phyloP scores from a whole-genome alignment of 2,888 invertebrate species.

The Dasysyrphus albostriatus region DNA sequence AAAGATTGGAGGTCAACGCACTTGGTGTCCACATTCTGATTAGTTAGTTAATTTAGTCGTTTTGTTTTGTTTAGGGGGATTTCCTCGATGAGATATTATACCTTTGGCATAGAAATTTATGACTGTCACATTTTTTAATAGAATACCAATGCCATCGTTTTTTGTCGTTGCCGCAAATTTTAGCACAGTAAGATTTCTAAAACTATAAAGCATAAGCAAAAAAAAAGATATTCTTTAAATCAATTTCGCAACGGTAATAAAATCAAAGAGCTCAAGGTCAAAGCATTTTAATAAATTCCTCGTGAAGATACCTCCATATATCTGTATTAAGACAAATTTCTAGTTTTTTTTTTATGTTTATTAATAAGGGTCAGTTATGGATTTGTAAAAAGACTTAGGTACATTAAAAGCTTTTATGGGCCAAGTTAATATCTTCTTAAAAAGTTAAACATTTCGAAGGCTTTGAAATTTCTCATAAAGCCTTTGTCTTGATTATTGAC shows the following conservation, averaged over 20 bases:
- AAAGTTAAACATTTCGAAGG: too few species aligned
- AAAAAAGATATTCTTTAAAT: background rate
- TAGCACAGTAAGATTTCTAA: background rate
- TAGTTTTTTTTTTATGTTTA: background rate
- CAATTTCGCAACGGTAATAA: conserved; percentile 25
- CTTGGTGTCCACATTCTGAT: conserved; percentile 47
- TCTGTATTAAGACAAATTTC: background rate
- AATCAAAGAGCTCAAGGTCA: conserved; percentile 24
- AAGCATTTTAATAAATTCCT: background rate
- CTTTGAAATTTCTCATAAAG: too few species aligned
- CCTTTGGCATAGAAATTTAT: conserved; percentile 34
- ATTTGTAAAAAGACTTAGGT: too few species aligned
- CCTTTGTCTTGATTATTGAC: too few species aligned
- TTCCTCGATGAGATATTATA: conserved; percentile 50
- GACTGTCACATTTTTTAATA: conserved; percentile 51
- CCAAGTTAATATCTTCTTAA: too few species aligned
- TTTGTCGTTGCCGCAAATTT: background rate
- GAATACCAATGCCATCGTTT: conserved; percentile 1
- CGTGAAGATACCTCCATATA: background rate
- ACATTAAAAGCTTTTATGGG: too few species aligned
- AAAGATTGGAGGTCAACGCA: conserved; percentile 59
- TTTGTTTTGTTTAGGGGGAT: conserved; percentile 55
- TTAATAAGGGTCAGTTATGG: background rate
- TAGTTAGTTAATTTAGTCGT: conserved; percentile 61
- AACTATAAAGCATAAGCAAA: background rate